phyloP scores from a whole-genome alignment of 2,113 vertebrate species.

The Dolichallabes microphthalmus region DNA sequence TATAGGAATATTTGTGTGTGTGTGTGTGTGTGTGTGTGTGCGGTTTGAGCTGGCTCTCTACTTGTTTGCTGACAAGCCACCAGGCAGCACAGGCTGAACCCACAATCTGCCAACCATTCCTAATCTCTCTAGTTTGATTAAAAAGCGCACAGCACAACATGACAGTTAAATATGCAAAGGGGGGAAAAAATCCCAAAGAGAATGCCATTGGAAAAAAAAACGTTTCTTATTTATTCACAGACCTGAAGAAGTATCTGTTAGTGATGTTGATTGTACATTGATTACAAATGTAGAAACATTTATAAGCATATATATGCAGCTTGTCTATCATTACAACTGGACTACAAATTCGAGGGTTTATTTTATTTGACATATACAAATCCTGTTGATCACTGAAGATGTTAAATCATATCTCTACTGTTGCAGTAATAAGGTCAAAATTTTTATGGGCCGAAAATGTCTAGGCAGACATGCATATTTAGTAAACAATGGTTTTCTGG shows the following conservation, averaged over 20 bases:
- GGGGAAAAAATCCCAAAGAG: slow-evolving; percentile 2
- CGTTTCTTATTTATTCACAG: slow-evolving; percentile 52
- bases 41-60: background rate
- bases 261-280: slow-evolving; percentile 50
- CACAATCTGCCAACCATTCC: background rate
- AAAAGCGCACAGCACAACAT: background rate
- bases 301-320: slow-evolving; percentile 40
- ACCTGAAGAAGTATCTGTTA: slow-evolving; percentile 52
- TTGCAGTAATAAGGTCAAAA: background rate
- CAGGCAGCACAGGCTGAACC: background rate
- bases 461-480: slow-evolving; percentile 22
- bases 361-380: slow-evolving; percentile 16
- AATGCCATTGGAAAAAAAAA: slow-evolving; percentile 46
- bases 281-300: slow-evolving; percentile 52
- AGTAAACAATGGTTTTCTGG: slow-evolving; percentile 36
- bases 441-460: slow-evolving; percentile 18
- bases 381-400: background rate
- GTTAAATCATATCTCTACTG: slow-evolving; percentile 27
- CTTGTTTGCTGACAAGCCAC: background rate
- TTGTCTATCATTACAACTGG: slow-evolving; percentile 16
- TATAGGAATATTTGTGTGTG: too few relatives aligned
- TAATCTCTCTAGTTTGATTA: background rate
- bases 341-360: slow-evolving; percentile 28
- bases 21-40: background rate
- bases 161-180: background rate